Evolutionary conservation across 2,113 vertebrate genomes (phyloP).

Genomic region (Hymenochirus boettgeri): DNA sequence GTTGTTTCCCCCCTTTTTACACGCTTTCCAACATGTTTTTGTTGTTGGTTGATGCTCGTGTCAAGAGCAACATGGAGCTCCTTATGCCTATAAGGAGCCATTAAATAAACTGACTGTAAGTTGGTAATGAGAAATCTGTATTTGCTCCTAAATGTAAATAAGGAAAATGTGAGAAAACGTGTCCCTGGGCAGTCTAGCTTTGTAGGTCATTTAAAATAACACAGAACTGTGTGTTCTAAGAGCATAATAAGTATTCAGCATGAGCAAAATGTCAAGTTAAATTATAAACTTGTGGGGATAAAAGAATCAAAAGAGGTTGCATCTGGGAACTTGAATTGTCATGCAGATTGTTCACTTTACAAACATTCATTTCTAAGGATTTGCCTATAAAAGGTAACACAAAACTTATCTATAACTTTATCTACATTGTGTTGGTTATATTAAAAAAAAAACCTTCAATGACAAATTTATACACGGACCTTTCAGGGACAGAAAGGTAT

Average conservation of each 20-base stretch:
- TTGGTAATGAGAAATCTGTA: too few species aligned
- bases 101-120: too few species aligned
- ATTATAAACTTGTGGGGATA: background rate
- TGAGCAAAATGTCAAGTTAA: background rate
- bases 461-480: background rate
- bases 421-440: constrained; percentile 11
- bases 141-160: too few species aligned
- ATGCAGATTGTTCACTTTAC: constrained; percentile 12
- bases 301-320: background rate
- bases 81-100: too few species aligned
- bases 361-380: background rate
- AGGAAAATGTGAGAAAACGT: background rate
- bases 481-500: background rate
- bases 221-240: background rate
- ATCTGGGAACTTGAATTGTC: constrained; percentile 9
- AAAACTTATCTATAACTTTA: constrained; percentile 5
- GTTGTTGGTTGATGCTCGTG: too few species aligned
- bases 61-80: too few species aligned
- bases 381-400: constrained; percentile 4
- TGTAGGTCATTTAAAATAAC: background rate
- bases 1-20: too few species aligned
- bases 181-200: background rate
- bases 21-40: too few species aligned
- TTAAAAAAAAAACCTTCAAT: background rate
- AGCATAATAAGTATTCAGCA: background rate